These are phyloP conservation scores for Eupeodes corollae DNA, from an alignment of 1,140 invertebrate species.

Conservation along the genomic window DNA sequence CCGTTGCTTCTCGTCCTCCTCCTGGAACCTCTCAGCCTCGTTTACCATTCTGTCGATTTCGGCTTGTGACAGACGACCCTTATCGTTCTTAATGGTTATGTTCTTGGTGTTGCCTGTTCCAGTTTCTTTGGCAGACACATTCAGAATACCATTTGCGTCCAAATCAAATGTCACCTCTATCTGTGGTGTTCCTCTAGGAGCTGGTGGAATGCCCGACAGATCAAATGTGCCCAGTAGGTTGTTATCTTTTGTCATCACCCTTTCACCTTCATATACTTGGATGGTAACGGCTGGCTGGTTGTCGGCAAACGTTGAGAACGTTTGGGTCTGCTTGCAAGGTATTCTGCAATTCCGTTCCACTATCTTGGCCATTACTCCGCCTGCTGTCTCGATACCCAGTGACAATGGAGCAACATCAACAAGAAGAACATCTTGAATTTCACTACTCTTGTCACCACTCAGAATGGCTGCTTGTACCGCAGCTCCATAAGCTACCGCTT, in stretches of 20 bases:
- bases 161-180: slow-evolving; percentile 60
- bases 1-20: slow-evolving; percentile 55
- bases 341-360: slow-evolving; percentile 51
- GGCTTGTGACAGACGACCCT: slow-evolving; percentile 64
- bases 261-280: slow-evolving; percentile 55
- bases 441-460: slow-evolving; percentile 48
- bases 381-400: slow-evolving; percentile 48
- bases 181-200: slow-evolving; percentile 66
- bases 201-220: slow-evolving; percentile 67
- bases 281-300: slow-evolving; percentile 62
- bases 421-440: slow-evolving; percentile 44
- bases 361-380: slow-evolving; percentile 53
- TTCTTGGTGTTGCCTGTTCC: slow-evolving; percentile 50
- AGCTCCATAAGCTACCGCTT: slow-evolving; percentile 61
- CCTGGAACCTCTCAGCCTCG: slow-evolving; percentile 29
- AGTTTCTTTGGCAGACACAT: slow-evolving; percentile 49
- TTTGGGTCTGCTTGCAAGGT: slow-evolving; percentile 53
- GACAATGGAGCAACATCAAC: slow-evolving; percentile 47
- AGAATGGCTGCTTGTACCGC: slow-evolving; percentile 68
- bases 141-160: slow-evolving; percentile 60
- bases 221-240: slow-evolving; percentile 68
- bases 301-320: slow-evolving; percentile 54
- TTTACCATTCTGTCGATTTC: slow-evolving; percentile 55
- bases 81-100: slow-evolving; percentile 78
- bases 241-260: slow-evolving; percentile 62